Evolutionary conservation across 1,140 invertebrate species (phyloP), one percentile per base, ranked within the genome.

Genomic region (Antheraea pernyi): DNA sequence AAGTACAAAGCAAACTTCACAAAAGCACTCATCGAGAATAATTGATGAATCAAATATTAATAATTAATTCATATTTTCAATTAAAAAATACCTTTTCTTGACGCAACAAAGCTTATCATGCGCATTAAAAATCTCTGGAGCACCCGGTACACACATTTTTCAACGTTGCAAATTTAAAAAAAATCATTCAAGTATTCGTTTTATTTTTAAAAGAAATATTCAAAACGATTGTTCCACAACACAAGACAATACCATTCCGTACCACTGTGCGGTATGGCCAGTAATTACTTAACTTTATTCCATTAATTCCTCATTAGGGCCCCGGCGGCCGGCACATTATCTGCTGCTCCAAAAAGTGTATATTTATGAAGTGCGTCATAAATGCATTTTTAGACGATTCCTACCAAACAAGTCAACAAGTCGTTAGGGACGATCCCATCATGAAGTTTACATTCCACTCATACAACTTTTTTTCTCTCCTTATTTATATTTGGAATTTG

Each of bases 271-370:
- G 62, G 58, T 72, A 68, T 74, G 70, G 63, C 61, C 69, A 67
- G 72, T 75, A 79, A 81, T 79, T 80, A 79, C 59, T 70, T 80
- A 77, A 75, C 64, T 78, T 74, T 80, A 83, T 75, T 73, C 78
- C 78, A 91, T 91, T 89, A 89, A 85, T 84, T 85, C 82, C 74
- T 84, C 82, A 83, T 91, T 91, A 91, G 68, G 76, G 13, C 37
- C 68, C 62, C 68, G 61, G 70, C 72, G 71, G 71, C 67, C 70
- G 46, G 19, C 67, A 71, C 77, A 76, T 83, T 85, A 87, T 86
- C 84, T 61, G 36, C 76, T 84, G 88, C 73, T 84, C 85, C 61
- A 85, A 88, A 88, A 88, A 80, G 75, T 68, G 71, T 81, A 80
- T 79, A 80, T 79, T 85, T 80, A 79, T 74, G 65, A 77, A 84